These are phyloP conservation scores for Eubucco bourcierii DNA, from an alignment of 2,113 vertebrate genomes.

Conservation along the genomic window DNA sequence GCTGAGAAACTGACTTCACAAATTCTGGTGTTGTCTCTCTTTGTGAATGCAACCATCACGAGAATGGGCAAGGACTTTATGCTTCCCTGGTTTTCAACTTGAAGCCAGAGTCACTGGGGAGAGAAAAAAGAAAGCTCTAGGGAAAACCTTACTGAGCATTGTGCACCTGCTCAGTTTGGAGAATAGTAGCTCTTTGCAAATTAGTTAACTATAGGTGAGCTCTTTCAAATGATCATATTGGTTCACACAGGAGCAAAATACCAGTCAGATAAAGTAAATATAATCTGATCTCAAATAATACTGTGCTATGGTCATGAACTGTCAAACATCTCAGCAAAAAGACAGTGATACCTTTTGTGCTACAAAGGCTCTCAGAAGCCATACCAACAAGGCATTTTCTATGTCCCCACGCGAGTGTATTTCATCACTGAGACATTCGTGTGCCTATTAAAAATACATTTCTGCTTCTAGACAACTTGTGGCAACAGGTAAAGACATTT, in stretches of 20 bases:
- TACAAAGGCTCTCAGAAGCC: neutral
- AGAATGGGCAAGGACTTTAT: neutral
- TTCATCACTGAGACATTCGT: neutral
- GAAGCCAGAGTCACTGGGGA: neutral
- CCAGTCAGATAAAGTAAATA: neutral
- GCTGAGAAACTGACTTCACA: neutral
- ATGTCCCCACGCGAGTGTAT: neutral
- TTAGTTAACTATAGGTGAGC: neutral
- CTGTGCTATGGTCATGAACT: neutral
- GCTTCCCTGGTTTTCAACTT: neutral
- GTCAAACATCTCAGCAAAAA: neutral
- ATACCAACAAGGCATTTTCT: neutral
- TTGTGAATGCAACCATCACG: neutral
- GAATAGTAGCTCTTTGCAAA: neutral
- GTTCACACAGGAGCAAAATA: neutral
- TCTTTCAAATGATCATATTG: neutral
- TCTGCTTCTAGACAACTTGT: neutral
- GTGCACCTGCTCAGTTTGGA: neutral
- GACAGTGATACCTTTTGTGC: neutral
- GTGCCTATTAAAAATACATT: conserved; percentile 35
- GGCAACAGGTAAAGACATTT: conserved; percentile 14
- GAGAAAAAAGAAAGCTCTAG: neutral
- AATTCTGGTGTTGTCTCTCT: neutral
- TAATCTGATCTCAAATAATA: neutral
- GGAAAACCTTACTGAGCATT: neutral